A percentile compares a stretch with the other conserved stretches of the same genome.
Evolutionary conservation across 1,140 invertebrate species (phyloP).

Genomic region (Drosophila azteca): DNA sequence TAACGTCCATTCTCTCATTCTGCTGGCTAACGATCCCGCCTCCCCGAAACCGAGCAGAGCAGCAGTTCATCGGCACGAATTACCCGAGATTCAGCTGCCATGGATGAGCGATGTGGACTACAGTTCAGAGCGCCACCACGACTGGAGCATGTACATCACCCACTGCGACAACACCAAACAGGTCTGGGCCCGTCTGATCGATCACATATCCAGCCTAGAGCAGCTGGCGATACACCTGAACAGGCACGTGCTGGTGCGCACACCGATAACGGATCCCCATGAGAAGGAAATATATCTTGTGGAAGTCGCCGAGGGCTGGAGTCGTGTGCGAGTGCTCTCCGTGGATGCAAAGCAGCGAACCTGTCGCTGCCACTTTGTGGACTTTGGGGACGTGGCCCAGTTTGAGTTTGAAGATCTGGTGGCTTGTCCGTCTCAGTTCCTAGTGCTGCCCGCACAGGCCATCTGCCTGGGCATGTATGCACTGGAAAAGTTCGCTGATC

Average conservation of each 20-base stretch:
- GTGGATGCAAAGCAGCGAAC: slow-evolving; percentile 48
- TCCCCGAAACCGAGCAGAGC: background rate
- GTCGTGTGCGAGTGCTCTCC: slow-evolving; percentile 72
- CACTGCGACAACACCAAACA: slow-evolving; percentile 70
- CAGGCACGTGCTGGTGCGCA: slow-evolving; percentile 45
- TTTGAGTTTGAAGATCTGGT: slow-evolving; percentile 56
- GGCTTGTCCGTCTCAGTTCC: slow-evolving; percentile 59
- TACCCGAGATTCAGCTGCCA: slow-evolving; percentile 50
- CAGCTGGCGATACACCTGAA: slow-evolving; percentile 67
- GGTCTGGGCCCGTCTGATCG: slow-evolving; percentile 77
- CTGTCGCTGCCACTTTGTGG: slow-evolving; percentile 76
- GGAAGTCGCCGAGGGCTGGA: slow-evolving; percentile 71
- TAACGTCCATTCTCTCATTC: slow-evolving; percentile 52
- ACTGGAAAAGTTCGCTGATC: slow-evolving; percentile 79
- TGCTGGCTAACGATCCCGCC: slow-evolving; percentile 61
- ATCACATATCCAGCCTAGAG: slow-evolving; percentile 70
- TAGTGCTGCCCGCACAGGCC: slow-evolving; percentile 72
- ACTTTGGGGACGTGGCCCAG: slow-evolving; percentile 73
- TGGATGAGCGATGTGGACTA: slow-evolving; percentile 29
- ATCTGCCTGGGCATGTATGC: slow-evolving; percentile 77
- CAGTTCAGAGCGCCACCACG: slow-evolving; percentile 10
- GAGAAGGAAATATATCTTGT: slow-evolving; percentile 68
- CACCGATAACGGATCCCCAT: slow-evolving; percentile 2
- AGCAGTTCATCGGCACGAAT: background rate
- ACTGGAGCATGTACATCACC: slow-evolving; percentile 79